Base-by-base conservation (phyloP, 2,888 invertebrate genomes). In the Heliconius ethilla region DNA sequence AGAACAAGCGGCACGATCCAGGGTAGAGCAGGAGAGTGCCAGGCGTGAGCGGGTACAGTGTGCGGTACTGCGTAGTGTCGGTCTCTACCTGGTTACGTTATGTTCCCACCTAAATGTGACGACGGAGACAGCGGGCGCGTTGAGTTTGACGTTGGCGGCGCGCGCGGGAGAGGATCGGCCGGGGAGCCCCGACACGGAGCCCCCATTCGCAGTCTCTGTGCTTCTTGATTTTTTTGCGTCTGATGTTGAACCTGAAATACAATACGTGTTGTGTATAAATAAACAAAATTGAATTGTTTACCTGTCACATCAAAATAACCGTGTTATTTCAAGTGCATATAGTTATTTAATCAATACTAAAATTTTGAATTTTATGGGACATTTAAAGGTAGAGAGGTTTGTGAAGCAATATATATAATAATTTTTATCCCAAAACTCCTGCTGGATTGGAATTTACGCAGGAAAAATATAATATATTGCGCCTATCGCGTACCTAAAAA, bases 71-170 rank as follows among this genome's bases (percentile, higher is more conserved):
- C 87, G 89, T 89, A 93, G 95, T 95, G 95, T 95, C 92, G 94
- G 94, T 80, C 74, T 96, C 96, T 96, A 96, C 96, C 96, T 95
- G 92, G 92, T 91, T 91, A 89, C 93, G 95, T 94, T 95, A 95
- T 95, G 95, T 95, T 96, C 97, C 97, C 97, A 98, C 97, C 97
- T 98, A 97, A 98, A 98, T 94, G 97, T 98, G 95, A 98, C 97
- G 92, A 98, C 97, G 92, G 97, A 97, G 91, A 97, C 97, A 86
- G 97, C 97, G 85, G 97, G 97, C 88, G 97, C 95, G 90, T 93
- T 93, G 51, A 94, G 91, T 82, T 93, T 93, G 70, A 95, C 94
- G 89, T 92, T 93, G 83, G 94, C 94, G 84, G 91, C 89, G 83
- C 94, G 91, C 25, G 89, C 92, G 77, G 94, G 93, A 33, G 93